Conservation (phyloP, 2,888 invertebrate genomes). For the Drosophila nr. fundita region DNA sequence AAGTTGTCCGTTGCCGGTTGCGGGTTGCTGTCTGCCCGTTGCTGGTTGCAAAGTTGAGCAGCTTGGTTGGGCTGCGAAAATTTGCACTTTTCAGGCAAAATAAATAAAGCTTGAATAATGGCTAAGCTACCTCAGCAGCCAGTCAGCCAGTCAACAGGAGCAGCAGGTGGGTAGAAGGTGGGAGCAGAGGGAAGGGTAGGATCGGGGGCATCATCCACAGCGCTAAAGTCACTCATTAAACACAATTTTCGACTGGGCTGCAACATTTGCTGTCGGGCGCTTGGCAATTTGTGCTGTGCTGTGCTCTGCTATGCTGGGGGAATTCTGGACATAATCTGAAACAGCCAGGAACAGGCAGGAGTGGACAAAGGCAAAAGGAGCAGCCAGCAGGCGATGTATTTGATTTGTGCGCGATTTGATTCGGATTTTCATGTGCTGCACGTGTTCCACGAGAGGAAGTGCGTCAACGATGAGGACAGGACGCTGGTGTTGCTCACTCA, state of each 20-base stretch:
- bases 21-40: conserved; percentile 10
- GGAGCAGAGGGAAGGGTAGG: conserved; percentile 6
- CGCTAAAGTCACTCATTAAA: conserved; percentile 78
- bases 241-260: conserved; percentile 68
- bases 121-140: conserved; percentile 74
- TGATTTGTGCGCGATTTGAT: conserved; percentile 76
- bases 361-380: conserved; percentile 1
- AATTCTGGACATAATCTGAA: conserved; percentile 19
- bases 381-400: conserved; percentile 43
- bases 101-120: conserved; percentile 80
- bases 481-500: conserved; percentile 66
- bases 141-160: conserved; percentile 17
- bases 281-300: conserved; percentile 39
- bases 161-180: conserved; percentile 9
- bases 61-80: conserved; percentile 70
- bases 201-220: conserved; percentile 43
- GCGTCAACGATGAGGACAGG: conserved; percentile 6
- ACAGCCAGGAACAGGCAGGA: conserved; percentile 8
- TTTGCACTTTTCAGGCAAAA: conserved; percentile 75
- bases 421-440: conserved; percentile 41
- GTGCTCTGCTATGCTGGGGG: conserved; percentile 5
- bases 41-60: conserved; percentile 2
- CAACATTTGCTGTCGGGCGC: conserved; percentile 28
- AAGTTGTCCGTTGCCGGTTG: conserved; percentile 8
- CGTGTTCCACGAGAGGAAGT: conserved; percentile 46